These are phyloP conservation scores for Delphinapterus leucas DNA, from an alignment of 2,113 vertebrate species.

Conservation along the genomic window DNA sequence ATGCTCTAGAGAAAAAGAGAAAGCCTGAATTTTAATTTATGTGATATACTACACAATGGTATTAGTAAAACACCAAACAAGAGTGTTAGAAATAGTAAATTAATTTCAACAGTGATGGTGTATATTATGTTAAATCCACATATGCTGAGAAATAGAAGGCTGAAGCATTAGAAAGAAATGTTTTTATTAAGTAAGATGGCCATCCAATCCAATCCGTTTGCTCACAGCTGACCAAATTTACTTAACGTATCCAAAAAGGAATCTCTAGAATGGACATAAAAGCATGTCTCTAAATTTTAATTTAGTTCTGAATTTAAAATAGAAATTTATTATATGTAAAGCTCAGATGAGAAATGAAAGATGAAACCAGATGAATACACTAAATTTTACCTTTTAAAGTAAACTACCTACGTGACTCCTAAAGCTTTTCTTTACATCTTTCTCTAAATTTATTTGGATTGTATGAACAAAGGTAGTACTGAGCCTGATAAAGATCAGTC, in stretches of 20 bases:
- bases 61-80: conserved; percentile 63
- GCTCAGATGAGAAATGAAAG: conserved; percentile 39
- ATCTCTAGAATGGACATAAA: conserved; percentile 28
- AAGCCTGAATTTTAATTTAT: conserved; percentile 54
- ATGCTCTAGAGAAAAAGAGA: conserved; percentile 68
- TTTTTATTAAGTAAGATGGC: conserved; percentile 45
- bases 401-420: background rate
- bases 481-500: background rate
- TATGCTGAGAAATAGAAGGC: conserved; percentile 56
- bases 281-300: conserved; percentile 38
- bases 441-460: conserved; percentile 19
- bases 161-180: conserved; percentile 62
- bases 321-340: conserved; percentile 12
- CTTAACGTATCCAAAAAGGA: background rate
- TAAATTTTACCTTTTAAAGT: conserved; percentile 35
- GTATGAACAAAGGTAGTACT: conserved; percentile 21
- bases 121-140: conserved; percentile 46
- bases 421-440: conserved; percentile 6
- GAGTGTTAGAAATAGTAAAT: conserved; percentile 63
- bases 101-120: conserved; percentile 61
- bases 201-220: conserved; percentile 38
- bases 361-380: conserved; percentile 44
- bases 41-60: conserved; percentile 28
- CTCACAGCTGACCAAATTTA: conserved; percentile 39
- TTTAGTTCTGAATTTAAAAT: conserved; percentile 43